phyloP scores from a whole-genome alignment of 2,113 vertebrate genomes.

The Chiloscyllium plagiosum region DNA sequence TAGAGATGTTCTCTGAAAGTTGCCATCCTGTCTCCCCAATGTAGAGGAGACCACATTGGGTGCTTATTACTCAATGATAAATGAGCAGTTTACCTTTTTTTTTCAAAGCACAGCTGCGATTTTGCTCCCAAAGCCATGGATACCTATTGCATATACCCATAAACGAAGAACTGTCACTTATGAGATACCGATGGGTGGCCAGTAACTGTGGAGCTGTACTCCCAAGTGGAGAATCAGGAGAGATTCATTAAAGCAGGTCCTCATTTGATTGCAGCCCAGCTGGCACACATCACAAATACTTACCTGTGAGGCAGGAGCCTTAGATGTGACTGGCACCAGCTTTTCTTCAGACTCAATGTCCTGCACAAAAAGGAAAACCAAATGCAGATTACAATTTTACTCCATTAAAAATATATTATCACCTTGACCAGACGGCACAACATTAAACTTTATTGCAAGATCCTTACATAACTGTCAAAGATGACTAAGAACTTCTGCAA shows the following conservation, averaged over 20 bases:
- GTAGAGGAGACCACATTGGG: no score
- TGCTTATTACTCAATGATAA: no score
- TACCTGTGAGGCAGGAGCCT: slow-evolving; percentile 38
- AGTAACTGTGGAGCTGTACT: background rate
- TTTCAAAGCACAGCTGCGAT: no score
- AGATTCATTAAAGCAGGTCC: background rate
- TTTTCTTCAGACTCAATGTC: slow-evolving; percentile 38
- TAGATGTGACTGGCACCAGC: slow-evolving; percentile 3
- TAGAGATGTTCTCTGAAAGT: no score
- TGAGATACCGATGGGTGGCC: background rate
- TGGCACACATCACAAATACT: background rate
- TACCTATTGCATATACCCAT: background rate
- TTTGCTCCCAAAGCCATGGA: background rate
- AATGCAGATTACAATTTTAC: no score
- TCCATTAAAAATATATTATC: background rate
- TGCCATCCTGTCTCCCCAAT: no score
- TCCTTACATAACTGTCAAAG: background rate
- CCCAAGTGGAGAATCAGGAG: background rate
- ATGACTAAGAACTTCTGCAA: slow-evolving; percentile 40
- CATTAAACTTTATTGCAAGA: slow-evolving; percentile 25
- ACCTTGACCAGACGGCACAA: slow-evolving; percentile 38
- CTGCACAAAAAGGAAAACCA: background rate
- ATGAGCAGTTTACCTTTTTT: no score
- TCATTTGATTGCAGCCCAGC: background rate
- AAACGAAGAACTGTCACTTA: background rate